Evolutionary conservation across 2,113 vertebrate species (phyloP).

Genomic region (Shinisaurus crocodilurus): DNA sequence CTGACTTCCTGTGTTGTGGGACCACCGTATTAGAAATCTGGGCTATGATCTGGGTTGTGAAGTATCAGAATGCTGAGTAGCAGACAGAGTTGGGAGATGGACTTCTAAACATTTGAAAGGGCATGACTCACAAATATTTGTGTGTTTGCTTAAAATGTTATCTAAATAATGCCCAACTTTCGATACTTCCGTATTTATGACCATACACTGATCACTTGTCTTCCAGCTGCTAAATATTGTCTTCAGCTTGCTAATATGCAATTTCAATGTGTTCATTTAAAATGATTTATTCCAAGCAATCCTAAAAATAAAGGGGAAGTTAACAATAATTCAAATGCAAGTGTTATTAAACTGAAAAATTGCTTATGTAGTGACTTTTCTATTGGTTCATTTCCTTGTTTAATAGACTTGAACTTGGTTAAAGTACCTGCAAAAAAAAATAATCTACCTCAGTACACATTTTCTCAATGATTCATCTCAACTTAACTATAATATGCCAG

Average conservation of each 20-base stretch:
- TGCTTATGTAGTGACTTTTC: background rate
- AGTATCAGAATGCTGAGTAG: background rate
- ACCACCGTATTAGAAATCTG: background rate
- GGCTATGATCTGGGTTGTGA: background rate
- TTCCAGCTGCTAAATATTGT: background rate
- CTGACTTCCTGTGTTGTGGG: background rate
- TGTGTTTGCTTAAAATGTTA: background rate
- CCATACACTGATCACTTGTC: background rate
- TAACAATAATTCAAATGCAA: slow-evolving; percentile 8
- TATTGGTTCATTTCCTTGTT: background rate
- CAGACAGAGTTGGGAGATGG: background rate
- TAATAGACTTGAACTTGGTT: slow-evolving; percentile 3
- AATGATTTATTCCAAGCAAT: background rate
- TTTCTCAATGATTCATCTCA: background rate
- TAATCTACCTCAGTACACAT: background rate
- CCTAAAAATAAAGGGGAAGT: background rate
- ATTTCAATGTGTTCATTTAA: background rate
- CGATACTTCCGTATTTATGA: background rate
- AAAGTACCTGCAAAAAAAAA: background rate
- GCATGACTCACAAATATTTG: background rate
- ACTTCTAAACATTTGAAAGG: background rate
- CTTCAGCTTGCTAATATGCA: background rate
- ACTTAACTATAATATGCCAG: background rate
- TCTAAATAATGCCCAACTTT: background rate
- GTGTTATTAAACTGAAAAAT: slow-evolving; percentile 10